Evolutionary conservation across 2,113 vertebrate species (phyloP), one percentile per base, ranked within the genome.

Genomic region (Bungarus multicinctus): DNA sequence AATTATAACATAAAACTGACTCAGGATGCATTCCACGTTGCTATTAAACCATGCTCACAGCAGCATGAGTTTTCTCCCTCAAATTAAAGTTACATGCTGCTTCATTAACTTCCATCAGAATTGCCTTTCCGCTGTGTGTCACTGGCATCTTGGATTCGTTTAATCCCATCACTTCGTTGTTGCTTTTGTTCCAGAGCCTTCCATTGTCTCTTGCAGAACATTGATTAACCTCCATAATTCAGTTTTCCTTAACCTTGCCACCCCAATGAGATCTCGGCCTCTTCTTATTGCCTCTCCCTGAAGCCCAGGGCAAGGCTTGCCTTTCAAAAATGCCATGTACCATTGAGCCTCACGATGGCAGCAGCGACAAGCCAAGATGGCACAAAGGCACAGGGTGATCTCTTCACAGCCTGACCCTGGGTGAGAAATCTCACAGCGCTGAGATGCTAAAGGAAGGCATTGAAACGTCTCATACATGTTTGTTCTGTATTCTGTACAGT

Each of bases 311-410:
- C n/a, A 30, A 22, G 5, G 25, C 0, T 22, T 43, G 27, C 1
- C 52, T 92, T 95, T 87, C 92, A 27, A 16, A 47, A 81, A 18
- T 94, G 92, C 7, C 54, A 25, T 54, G 94, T 43, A 2, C 11
- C 8, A 22, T 60, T 85, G 60, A 94, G 25, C 23, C 97, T 96
- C 94, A 96, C 96, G 97, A 95, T 97, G 97, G 97, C 97, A 96
- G 95, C 90, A 96, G 95, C 91, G 96, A 95, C 93, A 96, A 97
- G 95, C 96, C 94, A 88, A 91, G 90, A 30, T 39, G 47, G 47
- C 92, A 60, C 23, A 69, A 94, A 30, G 47, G 74, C 94, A 93
- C 94, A 91, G 96, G 94, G 97, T 95, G 96, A 89, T 88, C 92
- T 93, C 93, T 97, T 95, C 95, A 94, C 94, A 92, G 92, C 90